Percentiles rank a stretch among this genome's conserved stretches.
These are phyloP conservation scores for Acrobasis suavella DNA, from an alignment of 2,888 invertebrate species.

Conservation along the genomic window DNA sequence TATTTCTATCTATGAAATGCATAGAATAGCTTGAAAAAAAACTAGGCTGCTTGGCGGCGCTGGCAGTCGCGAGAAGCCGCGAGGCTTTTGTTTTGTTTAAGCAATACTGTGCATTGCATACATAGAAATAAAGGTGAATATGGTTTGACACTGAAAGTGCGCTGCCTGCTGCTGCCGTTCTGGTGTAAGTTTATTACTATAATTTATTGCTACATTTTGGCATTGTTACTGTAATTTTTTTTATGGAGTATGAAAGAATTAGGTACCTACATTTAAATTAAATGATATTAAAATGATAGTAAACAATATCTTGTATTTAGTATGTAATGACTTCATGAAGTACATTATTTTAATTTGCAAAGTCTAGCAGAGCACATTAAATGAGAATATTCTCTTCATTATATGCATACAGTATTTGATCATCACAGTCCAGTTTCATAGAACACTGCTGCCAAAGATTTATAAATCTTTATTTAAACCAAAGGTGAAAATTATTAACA, in stretches of 20 bases:
- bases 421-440: constrained; percentile 25
- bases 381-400: background rate
- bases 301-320: constrained; percentile 2
- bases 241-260: background rate
- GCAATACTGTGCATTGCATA: no score
- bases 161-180: background rate
- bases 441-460: constrained; percentile 34
- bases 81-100: no score
- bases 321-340: constrained; percentile 16
- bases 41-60: no score
- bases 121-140: no score
- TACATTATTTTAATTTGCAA: constrained; percentile 24
- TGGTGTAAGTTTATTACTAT: constrained; percentile 3
- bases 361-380: background rate
- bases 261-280: background rate
- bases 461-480: constrained; percentile 25
- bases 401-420: constrained; percentile 10
- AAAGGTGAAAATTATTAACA: constrained; percentile 23
- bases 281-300: background rate
- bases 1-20: no score
- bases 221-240: constrained; percentile 13
- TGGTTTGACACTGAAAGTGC: no score
- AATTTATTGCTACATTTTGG: constrained; percentile 18
- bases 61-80: no score
- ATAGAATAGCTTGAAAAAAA: no score